A percentile compares a stretch with the other conserved stretches of the same genome.
phyloP scores from a whole-genome alignment of 2,888 invertebrate species.

The Icerya purchasi region DNA sequence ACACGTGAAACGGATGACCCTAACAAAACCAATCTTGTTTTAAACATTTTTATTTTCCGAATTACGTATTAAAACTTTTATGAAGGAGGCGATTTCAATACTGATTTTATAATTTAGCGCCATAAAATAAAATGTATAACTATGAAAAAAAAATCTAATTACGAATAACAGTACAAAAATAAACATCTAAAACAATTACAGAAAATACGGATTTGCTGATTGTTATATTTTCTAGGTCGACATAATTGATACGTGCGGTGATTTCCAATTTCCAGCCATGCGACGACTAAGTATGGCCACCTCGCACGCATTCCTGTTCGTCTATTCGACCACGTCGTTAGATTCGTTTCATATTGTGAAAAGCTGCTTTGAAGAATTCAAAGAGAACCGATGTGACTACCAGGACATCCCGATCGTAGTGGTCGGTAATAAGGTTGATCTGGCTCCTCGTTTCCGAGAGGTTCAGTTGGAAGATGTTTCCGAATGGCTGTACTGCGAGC shows the following conservation, averaged over 20 bases:
- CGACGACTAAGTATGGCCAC: constrained; percentile 63
- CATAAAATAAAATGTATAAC: too few relatives aligned
- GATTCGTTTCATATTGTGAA: constrained; percentile 50
- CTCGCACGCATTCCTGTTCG: constrained; percentile 69
- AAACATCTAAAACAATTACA: too few relatives aligned
- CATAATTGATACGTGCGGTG: constrained; percentile 62
- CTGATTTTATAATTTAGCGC: too few relatives aligned
- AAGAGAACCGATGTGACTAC: constrained; percentile 55
- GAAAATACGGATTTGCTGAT: too few relatives aligned
- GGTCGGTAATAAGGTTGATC: constrained; percentile 65
- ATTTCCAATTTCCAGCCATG: constrained; percentile 80
- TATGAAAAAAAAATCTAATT: too few relatives aligned
- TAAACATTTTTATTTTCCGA: too few relatives aligned
- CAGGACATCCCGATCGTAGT: constrained; percentile 67
- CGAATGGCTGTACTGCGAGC: constrained; percentile 57
- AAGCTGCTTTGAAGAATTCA: constrained; percentile 57
- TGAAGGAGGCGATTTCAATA: too few relatives aligned
- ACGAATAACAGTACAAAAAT: too few relatives aligned
- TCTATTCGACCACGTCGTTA: constrained; percentile 56
- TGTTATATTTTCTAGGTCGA: constrained; percentile 37
- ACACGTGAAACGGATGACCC: too few relatives aligned
- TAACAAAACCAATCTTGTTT: too few relatives aligned
- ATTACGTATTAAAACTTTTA: too few relatives aligned
- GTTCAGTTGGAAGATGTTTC: constrained; percentile 55
- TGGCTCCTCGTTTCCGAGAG: constrained; percentile 45